Percentiles rank a stretch among this genome's conserved stretches.
phyloP scores from a whole-genome alignment of 2,113 vertebrate genomes.

The Paracanthobrama guichenoti region DNA sequence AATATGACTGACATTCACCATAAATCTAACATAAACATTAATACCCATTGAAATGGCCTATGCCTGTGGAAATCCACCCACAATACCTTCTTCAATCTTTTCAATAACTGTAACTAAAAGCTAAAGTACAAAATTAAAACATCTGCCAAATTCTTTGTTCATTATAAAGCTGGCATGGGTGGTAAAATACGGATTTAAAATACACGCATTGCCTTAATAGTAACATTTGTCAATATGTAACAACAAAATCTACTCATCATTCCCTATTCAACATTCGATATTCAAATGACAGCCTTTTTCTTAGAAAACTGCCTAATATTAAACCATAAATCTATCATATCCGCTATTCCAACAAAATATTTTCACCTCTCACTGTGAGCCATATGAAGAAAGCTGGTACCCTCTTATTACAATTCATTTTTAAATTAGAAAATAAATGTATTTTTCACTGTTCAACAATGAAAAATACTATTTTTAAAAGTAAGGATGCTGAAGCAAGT shows the following conservation, averaged over 20 bases:
- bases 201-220: not conserved
- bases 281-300: not conserved
- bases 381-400: not conserved
- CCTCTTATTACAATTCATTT: not conserved
- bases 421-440: conserved; percentile 2
- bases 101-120: not conserved
- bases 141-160: not conserved
- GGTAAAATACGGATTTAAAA: not conserved
- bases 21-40: not conserved
- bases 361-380: not conserved
- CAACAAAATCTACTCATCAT: not conserved
- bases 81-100: not conserved
- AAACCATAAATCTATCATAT: not conserved
- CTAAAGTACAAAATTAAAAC: not conserved
- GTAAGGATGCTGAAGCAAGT: not conserved
- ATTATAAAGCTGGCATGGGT: not conserved
- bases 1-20: not conserved
- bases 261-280: not conserved
- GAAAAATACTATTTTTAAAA: not conserved
- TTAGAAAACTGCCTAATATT: not conserved
- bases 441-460: not conserved
- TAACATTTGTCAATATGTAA: not conserved
- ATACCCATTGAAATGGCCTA: not conserved
- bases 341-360: not conserved
- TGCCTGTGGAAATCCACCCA: not conserved